Conservation (phyloP, 2,113 vertebrate genomes). For the Austrofundulus limnaeus region DNA sequence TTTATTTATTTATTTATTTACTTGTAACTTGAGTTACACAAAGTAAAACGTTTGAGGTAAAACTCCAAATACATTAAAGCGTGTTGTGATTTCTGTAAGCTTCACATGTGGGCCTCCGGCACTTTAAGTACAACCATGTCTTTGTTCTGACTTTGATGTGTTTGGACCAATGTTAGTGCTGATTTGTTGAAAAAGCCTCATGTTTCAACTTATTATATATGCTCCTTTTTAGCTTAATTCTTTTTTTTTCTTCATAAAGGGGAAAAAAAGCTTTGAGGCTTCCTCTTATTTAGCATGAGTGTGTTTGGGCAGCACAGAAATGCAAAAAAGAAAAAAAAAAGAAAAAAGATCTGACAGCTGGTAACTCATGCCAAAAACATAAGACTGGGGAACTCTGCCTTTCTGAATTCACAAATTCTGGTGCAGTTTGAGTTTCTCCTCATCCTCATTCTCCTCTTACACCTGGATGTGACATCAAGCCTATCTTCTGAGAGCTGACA, state of each 20-base stretch:
- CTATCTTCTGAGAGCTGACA: conserved; percentile 5
- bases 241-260: neutral
- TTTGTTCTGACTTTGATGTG: conserved; percentile 2
- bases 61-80: neutral
- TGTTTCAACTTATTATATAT: neutral
- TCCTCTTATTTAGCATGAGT: neutral
- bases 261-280: neutral
- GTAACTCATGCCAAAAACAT: conserved; percentile 4
- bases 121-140: neutral
- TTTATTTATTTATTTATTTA: too few relatives aligned
- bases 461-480: neutral
- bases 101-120: neutral
- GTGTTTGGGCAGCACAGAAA: neutral
- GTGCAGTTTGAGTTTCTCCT: conserved; percentile 1
- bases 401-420: neutral
- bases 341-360: neutral
- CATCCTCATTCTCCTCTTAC: neutral
- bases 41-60: neutral
- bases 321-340: neutral
- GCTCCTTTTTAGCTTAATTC: neutral
- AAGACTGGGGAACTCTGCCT: neutral
- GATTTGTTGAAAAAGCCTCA: neutral
- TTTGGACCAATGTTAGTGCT: neutral
- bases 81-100: neutral
- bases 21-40: too few relatives aligned